Percentiles rank a stretch among this genome's conserved stretches.
These are phyloP conservation scores for Callorhinus ursinus DNA, from an alignment of 2,113 vertebrate genomes.

Conservation along the genomic window DNA sequence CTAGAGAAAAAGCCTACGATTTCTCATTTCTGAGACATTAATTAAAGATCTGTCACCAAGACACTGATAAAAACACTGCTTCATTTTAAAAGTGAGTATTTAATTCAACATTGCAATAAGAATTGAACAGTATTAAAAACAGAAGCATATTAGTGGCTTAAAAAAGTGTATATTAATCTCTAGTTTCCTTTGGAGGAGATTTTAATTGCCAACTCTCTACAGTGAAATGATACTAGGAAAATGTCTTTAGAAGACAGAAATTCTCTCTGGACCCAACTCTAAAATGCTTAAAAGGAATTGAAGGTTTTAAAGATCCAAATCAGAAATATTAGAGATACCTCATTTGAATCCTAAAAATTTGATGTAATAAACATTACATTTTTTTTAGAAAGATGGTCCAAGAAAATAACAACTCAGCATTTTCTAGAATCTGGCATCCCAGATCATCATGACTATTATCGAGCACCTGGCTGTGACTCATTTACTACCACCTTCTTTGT, in stretches of 20 bases:
- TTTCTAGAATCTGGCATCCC: neutral
- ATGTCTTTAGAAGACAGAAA: conserved; percentile 60
- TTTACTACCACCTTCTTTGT: neutral
- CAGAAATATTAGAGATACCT: conserved; percentile 20
- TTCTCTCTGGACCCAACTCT: conserved; percentile 36
- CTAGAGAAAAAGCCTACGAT: neutral
- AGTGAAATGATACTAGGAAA: conserved; percentile 15
- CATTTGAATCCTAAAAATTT: conserved; percentile 49
- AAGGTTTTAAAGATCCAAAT: conserved; percentile 15
- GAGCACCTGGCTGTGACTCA: neutral
- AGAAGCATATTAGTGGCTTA: conserved; percentile 34
- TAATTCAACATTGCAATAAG: conserved; percentile 61
- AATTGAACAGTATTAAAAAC: conserved; percentile 54
- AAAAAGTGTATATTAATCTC: neutral
- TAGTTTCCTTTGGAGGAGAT: neutral
- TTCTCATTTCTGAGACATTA: neutral
- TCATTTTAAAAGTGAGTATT: conserved; percentile 65
- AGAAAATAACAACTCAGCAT: conserved; percentile 22
- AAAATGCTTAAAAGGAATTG: conserved; percentile 52
- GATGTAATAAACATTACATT: neutral
- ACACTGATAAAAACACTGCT: conserved; percentile 25
- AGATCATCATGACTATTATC: neutral
- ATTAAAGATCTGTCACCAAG: neutral
- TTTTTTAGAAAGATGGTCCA: neutral
- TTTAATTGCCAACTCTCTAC: conserved; percentile 5